Conservation (phyloP, 1,140 invertebrate genomes). For the Yoshiicerus persimilis region DNA sequence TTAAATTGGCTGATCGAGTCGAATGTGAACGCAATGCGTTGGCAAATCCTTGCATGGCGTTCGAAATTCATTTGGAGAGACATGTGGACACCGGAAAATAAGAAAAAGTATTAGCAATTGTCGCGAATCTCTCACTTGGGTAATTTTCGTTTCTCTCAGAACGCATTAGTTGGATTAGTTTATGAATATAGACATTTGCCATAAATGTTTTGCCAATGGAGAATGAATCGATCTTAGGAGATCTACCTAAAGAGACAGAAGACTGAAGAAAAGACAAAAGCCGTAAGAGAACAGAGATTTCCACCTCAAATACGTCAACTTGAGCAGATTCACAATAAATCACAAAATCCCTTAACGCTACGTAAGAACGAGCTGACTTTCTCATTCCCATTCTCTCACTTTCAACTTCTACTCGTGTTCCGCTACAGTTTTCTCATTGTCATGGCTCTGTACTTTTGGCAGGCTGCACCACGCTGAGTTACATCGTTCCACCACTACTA, state of each 20-base stretch:
- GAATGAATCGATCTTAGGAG: background rate
- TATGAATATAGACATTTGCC: background rate
- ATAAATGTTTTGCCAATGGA: background rate
- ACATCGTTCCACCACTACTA: background rate
- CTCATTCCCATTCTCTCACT: background rate
- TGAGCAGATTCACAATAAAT: conserved; percentile 1
- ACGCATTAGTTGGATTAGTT: background rate
- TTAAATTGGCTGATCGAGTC: background rate
- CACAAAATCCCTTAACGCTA: background rate
- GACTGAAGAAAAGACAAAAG: background rate
- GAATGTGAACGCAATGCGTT: too few species aligned
- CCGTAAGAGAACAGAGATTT: background rate
- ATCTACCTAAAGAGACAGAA: background rate
- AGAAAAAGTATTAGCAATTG: background rate
- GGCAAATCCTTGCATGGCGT: background rate
- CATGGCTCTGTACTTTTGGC: background rate
- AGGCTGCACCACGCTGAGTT: background rate
- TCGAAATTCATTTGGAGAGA: too few species aligned
- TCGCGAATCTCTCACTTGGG: too few species aligned
- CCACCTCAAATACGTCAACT: conserved; percentile 2
- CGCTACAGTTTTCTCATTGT: background rate
- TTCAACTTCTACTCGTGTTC: background rate
- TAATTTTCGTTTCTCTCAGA: too few species aligned
- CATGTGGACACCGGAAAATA: too few species aligned
- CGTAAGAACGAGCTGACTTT: background rate